Conservation (phyloP, 2,797 vertebrate species). For the Karalla daura region DNA sequence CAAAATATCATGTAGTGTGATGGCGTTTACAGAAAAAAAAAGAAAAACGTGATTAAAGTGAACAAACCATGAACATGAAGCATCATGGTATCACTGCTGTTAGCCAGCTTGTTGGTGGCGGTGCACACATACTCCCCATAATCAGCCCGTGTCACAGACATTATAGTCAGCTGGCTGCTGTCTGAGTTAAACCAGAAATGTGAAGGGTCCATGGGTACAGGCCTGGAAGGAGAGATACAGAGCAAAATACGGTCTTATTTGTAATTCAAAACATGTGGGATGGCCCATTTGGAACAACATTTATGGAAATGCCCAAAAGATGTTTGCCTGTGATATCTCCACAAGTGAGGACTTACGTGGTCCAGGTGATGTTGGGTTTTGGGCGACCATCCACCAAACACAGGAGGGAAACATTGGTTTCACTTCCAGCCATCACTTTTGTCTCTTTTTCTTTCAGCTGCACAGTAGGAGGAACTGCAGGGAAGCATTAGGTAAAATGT, state of each 20-base stretch:
- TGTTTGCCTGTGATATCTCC: not conserved
- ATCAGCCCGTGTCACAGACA: slow-evolving; percentile 70
- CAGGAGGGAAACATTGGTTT: slow-evolving; percentile 73
- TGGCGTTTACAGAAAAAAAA: too few species aligned
- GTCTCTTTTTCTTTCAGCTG: slow-evolving; percentile 52
- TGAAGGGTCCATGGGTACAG: slow-evolving; percentile 50
- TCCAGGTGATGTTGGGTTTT: slow-evolving; percentile 81
- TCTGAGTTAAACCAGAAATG: slow-evolving; percentile 83
- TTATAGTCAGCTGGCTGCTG: slow-evolving; percentile 77
- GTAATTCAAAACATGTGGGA: too few species aligned
- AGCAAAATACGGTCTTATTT: not conserved
- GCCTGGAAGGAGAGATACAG: slow-evolving; percentile 68
- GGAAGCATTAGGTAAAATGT: not conserved
- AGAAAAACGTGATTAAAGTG: not conserved
- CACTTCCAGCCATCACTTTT: slow-evolving; percentile 75
- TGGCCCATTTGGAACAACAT: not conserved
- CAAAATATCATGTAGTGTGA: too few species aligned
- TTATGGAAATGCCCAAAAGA: not conserved
- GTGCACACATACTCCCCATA: slow-evolving; percentile 80
- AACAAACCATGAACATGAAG: slow-evolving; percentile 81
- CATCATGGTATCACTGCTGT: slow-evolving; percentile 53
- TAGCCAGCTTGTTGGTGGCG: slow-evolving; percentile 78
- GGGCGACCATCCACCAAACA: slow-evolving; percentile 81
- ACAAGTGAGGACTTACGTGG: slow-evolving; percentile 63
- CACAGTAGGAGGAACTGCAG: slow-evolving; percentile 77